These are phyloP conservation scores for Heteromurus nitidus DNA, from an alignment of 2,888 invertebrate genomes.

Conservation along the genomic window DNA sequence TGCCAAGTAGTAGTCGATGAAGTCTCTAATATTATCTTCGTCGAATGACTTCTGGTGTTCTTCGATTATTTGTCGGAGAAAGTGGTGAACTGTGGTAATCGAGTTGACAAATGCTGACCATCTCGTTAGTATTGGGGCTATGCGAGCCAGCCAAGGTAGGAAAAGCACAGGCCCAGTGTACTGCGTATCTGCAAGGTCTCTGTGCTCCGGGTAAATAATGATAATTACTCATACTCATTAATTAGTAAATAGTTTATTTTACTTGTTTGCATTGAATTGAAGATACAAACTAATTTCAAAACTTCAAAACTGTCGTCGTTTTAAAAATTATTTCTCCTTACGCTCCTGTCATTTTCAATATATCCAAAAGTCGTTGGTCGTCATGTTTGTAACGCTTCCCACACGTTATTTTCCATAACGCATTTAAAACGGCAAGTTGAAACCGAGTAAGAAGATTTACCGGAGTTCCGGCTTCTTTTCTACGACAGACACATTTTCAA, in stretches of 20 bases:
- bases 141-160: constrained; percentile 71
- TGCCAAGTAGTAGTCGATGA: constrained; percentile 70
- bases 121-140: constrained; percentile 70
- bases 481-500: constrained; percentile 10
- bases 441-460: constrained; percentile 67
- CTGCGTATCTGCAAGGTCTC: constrained; percentile 72
- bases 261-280: too few species aligned
- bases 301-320: background rate
- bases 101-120: constrained; percentile 72
- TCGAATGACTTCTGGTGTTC: constrained; percentile 62
- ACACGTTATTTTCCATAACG: constrained; percentile 72
- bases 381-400: constrained; percentile 72
- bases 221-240: too few species aligned
- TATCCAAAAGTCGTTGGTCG: constrained; percentile 65
- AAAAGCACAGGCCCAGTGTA: constrained; percentile 72
- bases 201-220: constrained; percentile 16
- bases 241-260: too few species aligned
- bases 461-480: constrained; percentile 57
- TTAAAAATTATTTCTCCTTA: constrained; percentile 39
- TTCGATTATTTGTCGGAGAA: constrained; percentile 67
- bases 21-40: constrained; percentile 59
- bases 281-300: too few species aligned
- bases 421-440: constrained; percentile 71
- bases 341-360: constrained; percentile 72
- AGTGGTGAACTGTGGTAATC: constrained; percentile 68